Conservation (phyloP, 2,113 vertebrate species). For the Hypomesus transpacificus region DNA sequence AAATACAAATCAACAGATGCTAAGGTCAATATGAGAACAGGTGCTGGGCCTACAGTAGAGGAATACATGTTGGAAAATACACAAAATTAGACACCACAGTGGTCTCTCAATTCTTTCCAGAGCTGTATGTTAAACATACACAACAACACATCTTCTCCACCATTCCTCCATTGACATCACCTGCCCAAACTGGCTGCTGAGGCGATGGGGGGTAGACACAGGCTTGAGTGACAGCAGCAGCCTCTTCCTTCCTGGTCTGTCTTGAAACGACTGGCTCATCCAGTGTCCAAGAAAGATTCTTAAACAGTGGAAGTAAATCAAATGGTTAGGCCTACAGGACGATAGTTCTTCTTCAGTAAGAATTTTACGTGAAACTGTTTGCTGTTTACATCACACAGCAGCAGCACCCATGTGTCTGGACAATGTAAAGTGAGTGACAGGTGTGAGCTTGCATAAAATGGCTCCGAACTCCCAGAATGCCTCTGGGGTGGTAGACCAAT, state of each 20-base stretch:
- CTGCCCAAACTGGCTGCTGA: conserved; percentile 6
- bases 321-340: not conserved
- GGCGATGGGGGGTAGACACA: conserved; percentile 11
- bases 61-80: no score
- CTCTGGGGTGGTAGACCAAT: conserved; percentile 73
- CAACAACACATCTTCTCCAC: not conserved
- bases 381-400: not conserved
- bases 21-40: no score
- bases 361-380: not conserved
- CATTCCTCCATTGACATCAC: not conserved
- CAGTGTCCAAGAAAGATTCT: not conserved
- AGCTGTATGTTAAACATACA: conserved; percentile 1
- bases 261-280: not conserved
- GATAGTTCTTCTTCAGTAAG: not conserved
- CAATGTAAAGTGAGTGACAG: conserved; percentile 71
- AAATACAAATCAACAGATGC: no score
- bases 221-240: conserved; percentile 34
- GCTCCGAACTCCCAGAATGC: conserved; percentile 66
- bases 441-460: conserved; percentile 70
- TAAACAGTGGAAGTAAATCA: not conserved
- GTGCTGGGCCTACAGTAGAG: no score
- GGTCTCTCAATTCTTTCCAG: no score
- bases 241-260: conserved; percentile 21
- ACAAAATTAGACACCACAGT: no score
- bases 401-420: conserved; percentile 46